A percentile compares a stretch with the other conserved stretches of the same genome.
These are phyloP conservation scores for Periophthalmus modestus DNA, from an alignment of 2,113 vertebrate genomes.

Conservation along the genomic window DNA sequence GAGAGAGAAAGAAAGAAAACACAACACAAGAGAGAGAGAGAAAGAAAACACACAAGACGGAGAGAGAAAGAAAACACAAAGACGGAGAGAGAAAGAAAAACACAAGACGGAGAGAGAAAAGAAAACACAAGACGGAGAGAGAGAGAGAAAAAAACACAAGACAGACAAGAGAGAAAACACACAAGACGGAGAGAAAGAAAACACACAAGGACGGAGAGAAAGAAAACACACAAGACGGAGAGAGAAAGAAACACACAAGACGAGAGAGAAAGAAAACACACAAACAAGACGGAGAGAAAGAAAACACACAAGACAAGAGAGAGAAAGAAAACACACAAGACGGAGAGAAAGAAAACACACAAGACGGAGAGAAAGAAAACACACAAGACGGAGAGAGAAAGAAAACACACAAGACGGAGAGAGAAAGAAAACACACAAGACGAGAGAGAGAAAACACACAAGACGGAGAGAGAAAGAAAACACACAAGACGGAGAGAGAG, in stretches of 20 bases:
- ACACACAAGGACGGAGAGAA: too few species aligned
- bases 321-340: background rate
- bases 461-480: too few species aligned
- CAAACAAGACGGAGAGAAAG: too few species aligned
- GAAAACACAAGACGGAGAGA: background rate
- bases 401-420: too few species aligned
- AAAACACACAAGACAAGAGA: background rate
- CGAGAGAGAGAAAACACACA: background rate
- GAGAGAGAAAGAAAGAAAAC: background rate
- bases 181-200: background rate
- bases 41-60: too few species aligned
- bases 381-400: background rate
- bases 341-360: too few species aligned
- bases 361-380: background rate
- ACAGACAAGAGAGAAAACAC: too few species aligned
- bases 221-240: too few species aligned
- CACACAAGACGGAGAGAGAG: background rate
- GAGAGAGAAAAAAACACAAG: background rate
- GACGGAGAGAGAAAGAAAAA: too few species aligned
- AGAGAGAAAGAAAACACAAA: too few species aligned
- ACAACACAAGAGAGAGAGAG: too few species aligned
- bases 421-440: too few species aligned
- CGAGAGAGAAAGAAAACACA: background rate
- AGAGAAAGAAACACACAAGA: conserved; percentile 5
- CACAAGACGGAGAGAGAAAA: conserved; percentile 1